phyloP scores from a whole-genome alignment of 1,140 invertebrate genomes.

The Zaprionus davidi region DNA sequence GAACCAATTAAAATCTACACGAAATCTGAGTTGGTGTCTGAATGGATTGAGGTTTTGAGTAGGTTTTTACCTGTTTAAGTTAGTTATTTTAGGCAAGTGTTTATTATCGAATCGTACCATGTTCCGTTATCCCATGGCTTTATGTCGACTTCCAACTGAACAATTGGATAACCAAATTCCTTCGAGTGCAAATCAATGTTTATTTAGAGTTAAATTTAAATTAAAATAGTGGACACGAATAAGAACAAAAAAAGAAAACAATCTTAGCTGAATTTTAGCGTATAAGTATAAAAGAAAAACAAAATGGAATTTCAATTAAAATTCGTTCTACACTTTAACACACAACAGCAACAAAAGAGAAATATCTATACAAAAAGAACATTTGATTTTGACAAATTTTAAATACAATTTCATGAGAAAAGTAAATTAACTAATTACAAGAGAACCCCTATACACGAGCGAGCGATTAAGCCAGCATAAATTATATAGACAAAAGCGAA shows the following conservation, averaged over 20 bases:
- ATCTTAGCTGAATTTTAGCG: slow-evolving; percentile 70
- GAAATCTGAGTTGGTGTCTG: neutral
- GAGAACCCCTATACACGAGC: slow-evolving; percentile 62
- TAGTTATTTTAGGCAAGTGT: slow-evolving; percentile 50
- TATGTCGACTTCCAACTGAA: slow-evolving; percentile 8
- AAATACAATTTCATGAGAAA: slow-evolving; percentile 41
- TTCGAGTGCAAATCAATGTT: slow-evolving; percentile 62
- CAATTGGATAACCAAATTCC: slow-evolving; percentile 32
- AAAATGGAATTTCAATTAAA: slow-evolving; percentile 8
- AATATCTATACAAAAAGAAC: slow-evolving; percentile 12
- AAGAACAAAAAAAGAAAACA: slow-evolving; percentile 27
- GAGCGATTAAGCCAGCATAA: slow-evolving; percentile 71
- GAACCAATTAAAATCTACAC: slow-evolving; percentile 30
- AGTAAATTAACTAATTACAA: slow-evolving; percentile 27
- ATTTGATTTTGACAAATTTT: slow-evolving; percentile 49
- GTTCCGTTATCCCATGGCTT: slow-evolving; percentile 28
- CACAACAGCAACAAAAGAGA: slow-evolving; percentile 26
- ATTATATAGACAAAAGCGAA: slow-evolving; percentile 70
- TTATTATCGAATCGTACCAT: slow-evolving; percentile 29
- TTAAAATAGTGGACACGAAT: slow-evolving; percentile 32
- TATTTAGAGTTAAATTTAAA: slow-evolving; percentile 46
- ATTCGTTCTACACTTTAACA: slow-evolving; percentile 36
- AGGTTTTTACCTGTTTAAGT: slow-evolving; percentile 52
- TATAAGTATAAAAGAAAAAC: slow-evolving; percentile 42
- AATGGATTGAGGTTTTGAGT: slow-evolving; percentile 19